Base-by-base conservation (phyloP, 2,888 invertebrate genomes). In the Campopleginae sp. region DNA sequence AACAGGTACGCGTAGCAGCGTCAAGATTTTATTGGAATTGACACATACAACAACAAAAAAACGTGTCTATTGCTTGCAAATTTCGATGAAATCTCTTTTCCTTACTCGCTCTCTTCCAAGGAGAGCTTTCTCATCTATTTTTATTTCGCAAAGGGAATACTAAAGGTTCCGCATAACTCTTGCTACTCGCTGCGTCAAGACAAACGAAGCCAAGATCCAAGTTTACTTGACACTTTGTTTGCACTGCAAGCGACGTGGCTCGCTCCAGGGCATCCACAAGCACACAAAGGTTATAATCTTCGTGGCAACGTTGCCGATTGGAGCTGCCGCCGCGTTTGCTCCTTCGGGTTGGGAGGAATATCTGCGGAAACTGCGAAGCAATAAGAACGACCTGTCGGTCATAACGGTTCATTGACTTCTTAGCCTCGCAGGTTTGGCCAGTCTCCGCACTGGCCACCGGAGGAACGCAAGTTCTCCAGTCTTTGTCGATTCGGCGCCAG, bases 361-460 rank as follows among this genome's bases (percentile, higher is more conserved):
- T 78, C n/a, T 48, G 54, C 23, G 27, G 68, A 44, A 61, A 71
- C 38, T 19, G 66, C 46, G 48, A n/a, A 44, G 54, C 23, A 42
- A 44, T 27, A 46, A 51, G 48, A 77, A 80, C 61, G 72, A 48
- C 48, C 51, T 10, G 58, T 65, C 66, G 46, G 58, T 71, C 44
- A 46, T 76, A 66, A 58, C 80, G 71, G 84, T 84, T 80, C 76
- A 72, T 42, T 68, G 76, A 68, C 38, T 80, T 42, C 58, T 72
- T 77, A 66, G 68, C 42, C 66, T 23, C 48, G 12, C 38, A 14
- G 6, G 23, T n/a, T 61, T 68, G 31, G 58, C 58, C n/a, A 68
- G 72, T 44, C 76, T 76, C 58, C 31, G 42, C 19, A 19, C 33
- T 31, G 33, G 68, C 48, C 27, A 27, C 27, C 10, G 42, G 42